These are phyloP conservation scores for Sula dactylatra DNA, from an alignment of 2,113 vertebrate genomes.

Conservation along the genomic window DNA sequence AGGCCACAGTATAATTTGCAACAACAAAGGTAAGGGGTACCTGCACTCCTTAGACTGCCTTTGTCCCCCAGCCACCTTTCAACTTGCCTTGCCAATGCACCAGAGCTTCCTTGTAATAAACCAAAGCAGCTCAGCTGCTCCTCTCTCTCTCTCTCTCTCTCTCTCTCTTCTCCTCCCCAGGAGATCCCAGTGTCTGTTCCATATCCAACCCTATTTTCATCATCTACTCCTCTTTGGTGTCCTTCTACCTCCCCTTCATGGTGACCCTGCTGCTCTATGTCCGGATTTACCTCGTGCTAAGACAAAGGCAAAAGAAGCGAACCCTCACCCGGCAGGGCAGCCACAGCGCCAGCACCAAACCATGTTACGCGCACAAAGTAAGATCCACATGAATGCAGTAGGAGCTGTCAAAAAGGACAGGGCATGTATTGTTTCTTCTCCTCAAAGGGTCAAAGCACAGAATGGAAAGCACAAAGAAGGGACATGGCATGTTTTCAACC, in stretches of 20 bases:
- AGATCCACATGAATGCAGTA: background rate
- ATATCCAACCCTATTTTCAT: conserved; percentile 95
- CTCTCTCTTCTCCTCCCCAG: conserved; percentile 63
- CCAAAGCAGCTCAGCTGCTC: background rate
- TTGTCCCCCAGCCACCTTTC: background rate
- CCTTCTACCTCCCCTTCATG: conserved; percentile 92
- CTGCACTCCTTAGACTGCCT: background rate
- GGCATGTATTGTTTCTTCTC: background rate
- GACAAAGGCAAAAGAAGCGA: conserved; percentile 84
- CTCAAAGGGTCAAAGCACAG: background rate
- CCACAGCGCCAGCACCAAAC: conserved; percentile 76
- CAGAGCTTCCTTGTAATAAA: background rate
- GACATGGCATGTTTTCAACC: background rate
- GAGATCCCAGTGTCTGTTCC: conserved; percentile 87
- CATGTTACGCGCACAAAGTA: conserved; percentile 54
- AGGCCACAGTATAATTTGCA: background rate
- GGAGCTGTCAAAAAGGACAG: background rate
- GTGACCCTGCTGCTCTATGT: conserved; percentile 91
- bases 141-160: background rate
- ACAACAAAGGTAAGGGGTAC: background rate
- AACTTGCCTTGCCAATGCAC: background rate
- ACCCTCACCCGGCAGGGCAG: conserved; percentile 84
- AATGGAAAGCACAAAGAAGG: background rate
- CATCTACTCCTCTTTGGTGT: conserved; percentile 93
- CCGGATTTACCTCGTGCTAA: conserved; percentile 90